Base-by-base conservation (phyloP, 2,113 vertebrate species). In the Chlamydotis undulata region DNA sequence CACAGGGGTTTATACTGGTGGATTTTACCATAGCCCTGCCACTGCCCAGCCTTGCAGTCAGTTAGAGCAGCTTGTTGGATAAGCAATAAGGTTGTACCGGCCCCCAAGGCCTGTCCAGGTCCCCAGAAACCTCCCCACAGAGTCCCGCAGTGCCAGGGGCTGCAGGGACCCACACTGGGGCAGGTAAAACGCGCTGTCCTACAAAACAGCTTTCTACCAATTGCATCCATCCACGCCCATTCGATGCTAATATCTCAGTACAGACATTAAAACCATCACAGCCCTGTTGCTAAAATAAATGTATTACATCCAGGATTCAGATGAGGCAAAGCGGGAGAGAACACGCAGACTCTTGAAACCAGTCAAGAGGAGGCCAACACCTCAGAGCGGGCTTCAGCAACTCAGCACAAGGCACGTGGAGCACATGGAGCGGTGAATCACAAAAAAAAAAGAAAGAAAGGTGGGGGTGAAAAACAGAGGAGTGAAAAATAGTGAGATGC, bases 401-500 rank as follows among this genome's bases (percentile, higher is more conserved):
- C 52, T 18, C 64, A 23, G 78, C 3, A 17, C 16, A 11, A 45
- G 14, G 65, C 4, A 6, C 1, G 12, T 8, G 60, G 59, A 33
- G 37, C 69, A 13, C 37, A 31, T 0, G 5, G 71, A 12, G 23
- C 0, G 9, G 10, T 4, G 35, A 55, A 64, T 60, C 0, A 2
- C 12, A 37, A 24, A 8, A 6, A n/a, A 41, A 23, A 8, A 6
- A n/a, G 35, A 23, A 70, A n/a, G 10, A 16, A 1, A 7, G 2
- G 12, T 6, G 0, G 0, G 10, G 4, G 1, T 56, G 50, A 12
- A 9, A 21, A 26, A 28, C 17, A 71, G 18, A 45, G 13, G 29
- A 59, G 45, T 6, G 19, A 23, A 25, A 61, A 5, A 1, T 14
- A 2, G 7, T 0, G 45, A 14, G 24, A 5, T 3, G 2, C 8